A percentile compares a stretch with the other conserved stretches of the same genome.
phyloP scores from a whole-genome alignment of 2,797 vertebrate genomes.

The Pseudochirops corinnae region DNA sequence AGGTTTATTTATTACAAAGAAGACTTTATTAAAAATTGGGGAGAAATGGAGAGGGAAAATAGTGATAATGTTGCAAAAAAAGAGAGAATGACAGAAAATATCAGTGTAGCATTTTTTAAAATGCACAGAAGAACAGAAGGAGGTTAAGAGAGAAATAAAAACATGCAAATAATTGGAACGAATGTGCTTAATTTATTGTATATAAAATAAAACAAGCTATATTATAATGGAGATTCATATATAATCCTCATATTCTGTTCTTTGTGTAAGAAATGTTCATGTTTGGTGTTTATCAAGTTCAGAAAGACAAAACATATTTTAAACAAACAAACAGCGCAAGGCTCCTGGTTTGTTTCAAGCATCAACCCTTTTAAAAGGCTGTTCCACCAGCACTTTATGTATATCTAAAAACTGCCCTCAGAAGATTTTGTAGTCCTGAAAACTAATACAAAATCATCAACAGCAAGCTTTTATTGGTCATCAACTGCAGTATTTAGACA shows the following conservation, averaged over 20 bases:
- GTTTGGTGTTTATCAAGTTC: neutral
- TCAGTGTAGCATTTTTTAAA: neutral
- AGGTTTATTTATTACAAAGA: too few species aligned
- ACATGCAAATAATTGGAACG: neutral
- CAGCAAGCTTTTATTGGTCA: neutral
- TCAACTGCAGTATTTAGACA: neutral
- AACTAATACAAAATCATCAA: slow-evolving; percentile 63
- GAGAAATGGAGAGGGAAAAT: neutral
- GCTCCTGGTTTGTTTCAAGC: neutral
- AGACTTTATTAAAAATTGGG: too few species aligned
- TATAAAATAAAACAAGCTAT: neutral
- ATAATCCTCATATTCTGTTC: neutral
- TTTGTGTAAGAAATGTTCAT: neutral
- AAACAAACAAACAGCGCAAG: neutral
- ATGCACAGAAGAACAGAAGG: neutral
- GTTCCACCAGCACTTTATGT: neutral
- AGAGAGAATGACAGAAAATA: neutral
- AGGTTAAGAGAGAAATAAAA: neutral
- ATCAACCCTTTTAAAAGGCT: neutral
- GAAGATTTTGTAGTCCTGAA: slow-evolving; percentile 73
- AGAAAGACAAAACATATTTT: neutral
- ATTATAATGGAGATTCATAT: neutral
- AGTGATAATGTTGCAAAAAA: neutral
- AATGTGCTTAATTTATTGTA: neutral
- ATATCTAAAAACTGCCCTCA: slow-evolving; percentile 43